Percentiles rank a stretch among this genome's conserved stretches.
Evolutionary conservation across 2,797 vertebrate species (phyloP).

Genomic region (Pogonophryne albipinna): DNA sequence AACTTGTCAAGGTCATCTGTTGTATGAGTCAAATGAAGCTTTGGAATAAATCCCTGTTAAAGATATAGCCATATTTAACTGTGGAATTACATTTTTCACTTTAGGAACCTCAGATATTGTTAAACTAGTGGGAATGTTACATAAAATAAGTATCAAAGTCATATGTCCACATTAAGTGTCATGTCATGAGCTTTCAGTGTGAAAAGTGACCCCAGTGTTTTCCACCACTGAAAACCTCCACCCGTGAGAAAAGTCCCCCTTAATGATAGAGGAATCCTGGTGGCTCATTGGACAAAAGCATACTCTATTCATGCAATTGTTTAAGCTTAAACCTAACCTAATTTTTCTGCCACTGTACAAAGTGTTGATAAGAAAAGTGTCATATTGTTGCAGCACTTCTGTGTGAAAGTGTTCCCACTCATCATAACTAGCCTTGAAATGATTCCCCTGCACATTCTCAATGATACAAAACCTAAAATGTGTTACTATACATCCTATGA

Average conservation of each 20-base stretch:
- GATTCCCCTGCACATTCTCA: background rate
- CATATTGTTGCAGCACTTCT: background rate
- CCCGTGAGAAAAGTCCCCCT: constrained; percentile 50
- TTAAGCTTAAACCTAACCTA: too few species aligned
- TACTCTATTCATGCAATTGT: background rate
- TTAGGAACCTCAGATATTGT: background rate
- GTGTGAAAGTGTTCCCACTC: background rate
- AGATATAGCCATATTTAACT: background rate
- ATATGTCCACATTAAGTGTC: constrained; percentile 38
- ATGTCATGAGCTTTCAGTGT: constrained; percentile 26
- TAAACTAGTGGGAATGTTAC: constrained; percentile 6
- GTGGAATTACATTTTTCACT: background rate
- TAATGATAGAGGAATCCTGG: background rate
- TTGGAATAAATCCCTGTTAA: background rate
- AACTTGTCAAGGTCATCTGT: constrained; percentile 3
- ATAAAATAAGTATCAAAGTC: constrained; percentile 25
- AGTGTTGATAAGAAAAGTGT: background rate
- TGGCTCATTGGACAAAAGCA: background rate
- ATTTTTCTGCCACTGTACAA: background rate
- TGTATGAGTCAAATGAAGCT: background rate
- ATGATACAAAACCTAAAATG: background rate
- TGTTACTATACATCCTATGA: background rate
- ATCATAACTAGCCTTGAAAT: background rate
- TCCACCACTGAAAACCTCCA: constrained; percentile 44
- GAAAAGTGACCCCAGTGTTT: constrained; percentile 27